phyloP scores from a whole-genome alignment of 2,888 invertebrate species.

The Latrodectus elegans region DNA sequence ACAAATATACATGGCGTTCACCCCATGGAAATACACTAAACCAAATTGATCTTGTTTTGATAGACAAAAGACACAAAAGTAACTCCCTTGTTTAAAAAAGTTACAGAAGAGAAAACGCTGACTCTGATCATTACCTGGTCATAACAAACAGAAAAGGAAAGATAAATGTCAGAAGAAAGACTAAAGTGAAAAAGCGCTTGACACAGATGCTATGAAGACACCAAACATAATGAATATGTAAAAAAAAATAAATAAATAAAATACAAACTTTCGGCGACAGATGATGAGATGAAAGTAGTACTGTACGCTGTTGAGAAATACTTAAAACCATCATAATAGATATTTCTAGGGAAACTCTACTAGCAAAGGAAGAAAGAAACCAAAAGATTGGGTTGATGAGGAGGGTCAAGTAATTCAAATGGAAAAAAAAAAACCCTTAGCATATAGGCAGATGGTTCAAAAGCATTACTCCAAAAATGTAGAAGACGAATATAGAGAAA shows the following conservation, averaged over 20 bases:
- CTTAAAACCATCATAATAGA: not conserved
- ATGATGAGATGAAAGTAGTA: not conserved
- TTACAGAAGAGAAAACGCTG: not conserved
- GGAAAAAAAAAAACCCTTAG: too few species aligned
- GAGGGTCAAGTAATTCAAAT: not conserved
- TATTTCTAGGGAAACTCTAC: not conserved
- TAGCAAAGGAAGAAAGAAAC: not conserved
- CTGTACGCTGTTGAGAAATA: not conserved
- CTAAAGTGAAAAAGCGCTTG: not conserved
- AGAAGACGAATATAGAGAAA: not conserved
- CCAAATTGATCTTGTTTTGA: conserved; percentile 2
- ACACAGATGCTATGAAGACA: not conserved
- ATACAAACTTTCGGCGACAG: not conserved
- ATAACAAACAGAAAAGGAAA: not conserved
- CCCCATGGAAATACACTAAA: not conserved
- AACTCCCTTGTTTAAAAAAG: not conserved
- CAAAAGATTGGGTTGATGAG: not conserved
- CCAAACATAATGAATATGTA: conserved; percentile 1
- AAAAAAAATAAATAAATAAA: not conserved
- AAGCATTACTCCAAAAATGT: not conserved
- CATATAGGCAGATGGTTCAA: not conserved
- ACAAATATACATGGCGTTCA: not conserved
- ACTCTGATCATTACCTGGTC: conserved; percentile 1
- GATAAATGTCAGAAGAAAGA: not conserved
- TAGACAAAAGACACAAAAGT: not conserved